Percentiles rank a stretch among this genome's conserved stretches.
phyloP scores from a whole-genome alignment of 2,888 invertebrate species.

The Halictus ligatus region DNA sequence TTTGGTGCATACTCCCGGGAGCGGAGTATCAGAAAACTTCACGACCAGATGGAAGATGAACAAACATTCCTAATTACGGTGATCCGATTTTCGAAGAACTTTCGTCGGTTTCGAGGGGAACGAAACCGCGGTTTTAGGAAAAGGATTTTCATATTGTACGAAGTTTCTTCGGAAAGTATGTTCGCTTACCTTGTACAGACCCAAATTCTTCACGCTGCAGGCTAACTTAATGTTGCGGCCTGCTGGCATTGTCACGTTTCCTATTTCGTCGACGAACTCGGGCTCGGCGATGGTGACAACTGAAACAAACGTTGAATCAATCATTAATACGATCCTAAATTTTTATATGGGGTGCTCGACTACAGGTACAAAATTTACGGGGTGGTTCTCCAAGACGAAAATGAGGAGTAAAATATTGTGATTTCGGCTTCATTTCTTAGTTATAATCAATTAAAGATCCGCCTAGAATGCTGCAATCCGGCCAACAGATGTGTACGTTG shows the following conservation, averaged over 20 bases:
- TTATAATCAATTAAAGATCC: too few species aligned
- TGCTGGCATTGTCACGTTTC: conserved; percentile 95
- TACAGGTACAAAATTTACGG: too few species aligned
- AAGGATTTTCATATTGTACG: neutral
- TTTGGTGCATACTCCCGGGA: neutral
- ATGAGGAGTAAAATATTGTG: too few species aligned
- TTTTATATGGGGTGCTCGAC: neutral
- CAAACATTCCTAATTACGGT: conserved; percentile 4
- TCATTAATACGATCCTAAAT: neutral
- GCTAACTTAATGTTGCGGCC: conserved; percentile 95
- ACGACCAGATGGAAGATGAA: neutral
- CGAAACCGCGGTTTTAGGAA: neutral
- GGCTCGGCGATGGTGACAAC: conserved; percentile 91
- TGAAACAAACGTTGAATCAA: conserved; percentile 84
- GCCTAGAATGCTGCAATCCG: too few species aligned
- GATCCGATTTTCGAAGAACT: neutral
- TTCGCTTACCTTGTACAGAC: conserved; percentile 93
- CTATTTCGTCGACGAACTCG: conserved; percentile 95
- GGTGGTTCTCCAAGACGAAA: too few species aligned
- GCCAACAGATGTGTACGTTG: too few species aligned
- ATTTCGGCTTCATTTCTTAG: too few species aligned
- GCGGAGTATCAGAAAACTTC: neutral
- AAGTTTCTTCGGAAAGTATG: neutral
- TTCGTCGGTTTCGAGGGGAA: neutral
- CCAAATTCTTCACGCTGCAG: conserved; percentile 96